A percentile compares a stretch with the other conserved stretches of the same genome.
These are phyloP conservation scores for Centropus unirufus DNA, from an alignment of 2,113 vertebrate species.

Conservation along the genomic window DNA sequence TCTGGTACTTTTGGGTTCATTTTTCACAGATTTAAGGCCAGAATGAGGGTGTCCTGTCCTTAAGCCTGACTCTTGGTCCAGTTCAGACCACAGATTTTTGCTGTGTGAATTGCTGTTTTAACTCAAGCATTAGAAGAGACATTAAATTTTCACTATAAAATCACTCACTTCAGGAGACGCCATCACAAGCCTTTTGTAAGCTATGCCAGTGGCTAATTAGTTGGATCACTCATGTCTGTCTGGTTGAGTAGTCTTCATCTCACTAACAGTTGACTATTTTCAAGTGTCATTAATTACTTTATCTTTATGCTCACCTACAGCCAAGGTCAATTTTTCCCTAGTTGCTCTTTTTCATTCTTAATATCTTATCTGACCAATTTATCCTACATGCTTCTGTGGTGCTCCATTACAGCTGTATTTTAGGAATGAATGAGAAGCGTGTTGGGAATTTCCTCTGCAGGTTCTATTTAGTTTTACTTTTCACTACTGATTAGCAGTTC, in stretches of 20 bases:
- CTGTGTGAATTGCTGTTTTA: not conserved
- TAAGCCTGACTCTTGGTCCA: not conserved
- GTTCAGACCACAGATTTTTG: not conserved
- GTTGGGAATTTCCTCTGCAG: not conserved
- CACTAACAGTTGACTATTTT: not conserved
- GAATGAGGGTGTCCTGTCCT: not conserved
- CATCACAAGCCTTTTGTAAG: not conserved
- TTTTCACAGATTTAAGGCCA: not conserved
- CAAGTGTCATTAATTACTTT: not conserved
- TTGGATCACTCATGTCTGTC: not conserved
- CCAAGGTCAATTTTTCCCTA: not conserved
- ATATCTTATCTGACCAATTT: not conserved
- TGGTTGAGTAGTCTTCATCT: not conserved
- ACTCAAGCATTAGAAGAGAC: not conserved
- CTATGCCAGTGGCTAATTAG: not conserved
- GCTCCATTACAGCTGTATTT: not conserved
- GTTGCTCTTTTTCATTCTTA: not conserved
- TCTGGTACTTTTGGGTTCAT: not conserved
- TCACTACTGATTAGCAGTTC: constrained; percentile 20
- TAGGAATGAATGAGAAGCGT: not conserved
- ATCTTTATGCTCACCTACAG: not conserved
- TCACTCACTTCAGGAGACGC: not conserved
- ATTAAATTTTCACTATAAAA: not conserved
- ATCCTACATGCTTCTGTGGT: not conserved
- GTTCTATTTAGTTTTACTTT: constrained; percentile 4